A percentile compares a stretch with the other conserved stretches of the same genome.
These are phyloP conservation scores for Coregonus suidteri DNA, from an alignment of 2,797 vertebrate genomes.

Conservation along the genomic window DNA sequence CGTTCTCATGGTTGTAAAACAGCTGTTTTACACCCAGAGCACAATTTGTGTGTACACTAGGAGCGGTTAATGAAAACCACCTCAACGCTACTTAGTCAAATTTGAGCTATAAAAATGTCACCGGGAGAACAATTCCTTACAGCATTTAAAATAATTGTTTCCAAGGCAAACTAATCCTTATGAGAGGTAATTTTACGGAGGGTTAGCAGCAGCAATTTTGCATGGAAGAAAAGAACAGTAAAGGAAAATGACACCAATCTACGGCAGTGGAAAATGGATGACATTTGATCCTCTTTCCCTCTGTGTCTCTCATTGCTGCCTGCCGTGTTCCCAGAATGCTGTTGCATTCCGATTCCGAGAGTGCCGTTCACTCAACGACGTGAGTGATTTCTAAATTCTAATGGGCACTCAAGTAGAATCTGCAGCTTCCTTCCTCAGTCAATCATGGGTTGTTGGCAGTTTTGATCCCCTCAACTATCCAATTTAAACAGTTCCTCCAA, in stretches of 20 bases:
- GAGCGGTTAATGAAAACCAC: constrained; percentile 81
- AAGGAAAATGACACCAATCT: constrained; percentile 66
- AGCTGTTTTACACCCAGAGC: constrained; percentile 79
- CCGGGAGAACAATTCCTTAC: constrained; percentile 75
- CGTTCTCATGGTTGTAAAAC: constrained; percentile 75
- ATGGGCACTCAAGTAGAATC: constrained; percentile 64
- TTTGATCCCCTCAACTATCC: constrained; percentile 44
- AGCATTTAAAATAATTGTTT: constrained; percentile 83
- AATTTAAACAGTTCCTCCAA: constrained; percentile 55
- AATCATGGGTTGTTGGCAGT: constrained; percentile 48
- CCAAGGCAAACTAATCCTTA: constrained; percentile 76
- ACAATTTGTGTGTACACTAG: constrained; percentile 75
- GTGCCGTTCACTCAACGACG: constrained; percentile 46
- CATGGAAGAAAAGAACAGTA: constrained; percentile 62
- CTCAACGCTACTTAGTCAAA: constrained; percentile 78
- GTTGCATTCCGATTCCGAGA: constrained; percentile 42
- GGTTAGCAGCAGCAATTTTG: constrained; percentile 66
- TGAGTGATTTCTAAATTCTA: constrained; percentile 59
- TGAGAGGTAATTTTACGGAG: constrained; percentile 75
- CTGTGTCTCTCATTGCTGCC: constrained; percentile 22
- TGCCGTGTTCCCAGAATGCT: constrained; percentile 30
- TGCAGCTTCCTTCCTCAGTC: constrained; percentile 51
- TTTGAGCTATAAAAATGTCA: constrained; percentile 82
- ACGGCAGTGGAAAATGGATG: constrained; percentile 45
- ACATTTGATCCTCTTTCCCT: constrained; percentile 60